Conservation (phyloP, 2,113 vertebrate genomes). For the Coptodon bakossiorum region DNA sequence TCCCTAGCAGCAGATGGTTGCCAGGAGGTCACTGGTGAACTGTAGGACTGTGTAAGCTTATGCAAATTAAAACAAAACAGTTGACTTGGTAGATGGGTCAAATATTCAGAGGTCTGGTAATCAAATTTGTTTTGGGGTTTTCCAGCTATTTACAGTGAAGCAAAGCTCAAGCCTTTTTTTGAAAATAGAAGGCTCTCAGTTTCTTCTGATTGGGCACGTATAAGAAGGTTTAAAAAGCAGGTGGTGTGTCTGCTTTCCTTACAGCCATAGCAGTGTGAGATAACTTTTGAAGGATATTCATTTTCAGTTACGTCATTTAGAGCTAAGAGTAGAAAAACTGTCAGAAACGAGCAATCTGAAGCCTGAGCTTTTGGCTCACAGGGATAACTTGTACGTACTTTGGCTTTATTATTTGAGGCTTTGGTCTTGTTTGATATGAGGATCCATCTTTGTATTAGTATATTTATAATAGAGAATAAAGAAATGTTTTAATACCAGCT, state of each 20-base stretch:
- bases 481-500: not conserved
- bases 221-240: not conserved
- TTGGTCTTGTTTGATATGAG: not conserved
- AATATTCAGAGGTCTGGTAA: not conserved
- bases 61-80: not conserved
- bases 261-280: not conserved
- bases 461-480: not conserved
- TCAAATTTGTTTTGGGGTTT: not conserved
- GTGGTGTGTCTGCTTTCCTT: not conserved
- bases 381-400: not conserved
- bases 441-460: not conserved
- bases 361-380: not conserved
- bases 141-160: not conserved
- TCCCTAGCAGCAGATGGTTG: not conserved
- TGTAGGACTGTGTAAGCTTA: not conserved
- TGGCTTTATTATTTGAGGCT: not conserved
- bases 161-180: not conserved
- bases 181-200: not conserved
- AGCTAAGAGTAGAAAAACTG: not conserved
- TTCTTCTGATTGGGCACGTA: not conserved
- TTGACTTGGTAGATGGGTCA: not conserved
- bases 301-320: not conserved
- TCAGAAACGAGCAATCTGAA: not conserved
- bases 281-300: not conserved
- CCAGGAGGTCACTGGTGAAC: not conserved